Conservation (phyloP, 2,113 vertebrate species). For the Periophthalmodon schlosseri region DNA sequence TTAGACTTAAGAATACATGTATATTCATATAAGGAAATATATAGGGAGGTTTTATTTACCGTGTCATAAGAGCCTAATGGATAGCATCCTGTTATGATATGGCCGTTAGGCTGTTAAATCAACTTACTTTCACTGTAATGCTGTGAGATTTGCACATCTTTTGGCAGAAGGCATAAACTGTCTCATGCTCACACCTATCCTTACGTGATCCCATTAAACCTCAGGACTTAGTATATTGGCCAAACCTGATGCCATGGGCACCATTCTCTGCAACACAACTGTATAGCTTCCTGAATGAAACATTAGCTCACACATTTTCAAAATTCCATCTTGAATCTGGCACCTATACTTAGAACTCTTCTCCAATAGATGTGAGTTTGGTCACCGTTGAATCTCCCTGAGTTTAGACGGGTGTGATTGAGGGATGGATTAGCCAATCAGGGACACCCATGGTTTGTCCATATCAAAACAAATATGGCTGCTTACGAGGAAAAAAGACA, state of each 20-base stretch:
- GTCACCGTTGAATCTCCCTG: too few species aligned
- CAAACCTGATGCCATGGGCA: background rate
- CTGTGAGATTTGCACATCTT: background rate
- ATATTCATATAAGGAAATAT: background rate
- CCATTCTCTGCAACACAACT: background rate
- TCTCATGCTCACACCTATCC: background rate
- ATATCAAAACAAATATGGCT: too few species aligned
- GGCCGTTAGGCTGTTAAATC: background rate
- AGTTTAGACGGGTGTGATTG: too few species aligned
- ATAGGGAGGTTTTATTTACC: background rate
- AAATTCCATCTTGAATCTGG: background rate
- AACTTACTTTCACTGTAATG: background rate
- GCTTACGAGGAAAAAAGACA: too few species aligned
- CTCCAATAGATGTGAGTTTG: too few species aligned
- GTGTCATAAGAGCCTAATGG: background rate
- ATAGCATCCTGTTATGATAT: conserved; percentile 9
- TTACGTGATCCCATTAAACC: background rate
- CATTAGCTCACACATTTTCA: too few species aligned
- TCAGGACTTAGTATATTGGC: background rate
- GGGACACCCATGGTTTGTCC: too few species aligned
- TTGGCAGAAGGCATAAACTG: background rate
- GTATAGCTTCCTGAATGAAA: background rate
- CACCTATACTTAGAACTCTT: too few species aligned
- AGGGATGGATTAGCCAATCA: too few species aligned
- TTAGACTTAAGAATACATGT: background rate